Base-by-base conservation (phyloP, 2,888 invertebrate genomes). In the Marronus borbonicus region DNA sequence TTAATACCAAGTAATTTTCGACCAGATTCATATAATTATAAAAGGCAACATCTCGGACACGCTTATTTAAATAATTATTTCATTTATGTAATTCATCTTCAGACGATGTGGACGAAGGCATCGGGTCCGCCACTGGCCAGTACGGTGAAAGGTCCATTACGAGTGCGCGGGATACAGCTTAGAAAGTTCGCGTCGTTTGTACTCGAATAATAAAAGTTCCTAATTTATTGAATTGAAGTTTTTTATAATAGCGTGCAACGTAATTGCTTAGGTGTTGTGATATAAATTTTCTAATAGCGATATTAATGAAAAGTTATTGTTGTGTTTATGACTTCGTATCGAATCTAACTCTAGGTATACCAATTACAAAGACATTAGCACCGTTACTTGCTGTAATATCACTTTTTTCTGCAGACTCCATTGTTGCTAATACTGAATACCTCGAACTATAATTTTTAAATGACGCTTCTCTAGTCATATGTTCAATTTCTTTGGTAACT, bases 41-140 rank as follows among this genome's bases (percentile, higher is more conserved):
- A 66, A 76, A 66, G 60, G 60, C 60, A 60, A 74, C 62, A 62
- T 68, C 68, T 76, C 60, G 76, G 76, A 76, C 60, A 68, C 44
- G 76, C 55, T 76, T 76, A 68, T 76, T 76, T 76, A 76, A 76
- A 76, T 76, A 66, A 76, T 76, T 76, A 76, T 76, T 76, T 76
- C 68, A 76, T 68, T 76, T 76, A 76, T 76, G 76, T 76, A 76
- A 76, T 76, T 76, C 68, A 76, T 76, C 76, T 76, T 76, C 66
- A 36, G 55, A 66, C 62, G 76, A 76, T 76, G 66, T n/a, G 65
- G n/a, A 36, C n/a, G 65, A 65, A 65, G 65, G 39, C 65, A 65
- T 65, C 68, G 50, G 72, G 44, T 60, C 44, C 72, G 60, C 44
- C 72, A 74, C 60, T 55, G 70, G 55, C 55, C 55, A 50, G 31